Evolutionary conservation across 2,888 invertebrate species (phyloP).

Genomic region (Chaitophorus viminalis): DNA sequence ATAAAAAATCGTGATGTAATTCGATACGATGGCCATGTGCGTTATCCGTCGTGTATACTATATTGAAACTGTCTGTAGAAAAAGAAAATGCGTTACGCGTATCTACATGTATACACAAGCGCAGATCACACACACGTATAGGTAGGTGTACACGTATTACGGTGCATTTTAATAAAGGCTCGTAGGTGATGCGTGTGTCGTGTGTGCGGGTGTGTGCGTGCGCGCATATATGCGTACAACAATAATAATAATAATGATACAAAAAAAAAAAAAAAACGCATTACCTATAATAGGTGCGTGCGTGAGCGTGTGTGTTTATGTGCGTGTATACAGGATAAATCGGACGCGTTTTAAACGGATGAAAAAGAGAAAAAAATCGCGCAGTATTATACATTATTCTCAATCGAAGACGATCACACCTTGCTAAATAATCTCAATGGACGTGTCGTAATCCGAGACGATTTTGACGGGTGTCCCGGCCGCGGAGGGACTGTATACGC

Average conservation of each 20-base stretch:
- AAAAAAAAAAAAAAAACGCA: slow-evolving; percentile 33
- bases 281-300: not conserved
- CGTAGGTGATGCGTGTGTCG: too few relatives aligned
- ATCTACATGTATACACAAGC: too few relatives aligned
- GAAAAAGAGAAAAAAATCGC: slow-evolving; percentile 45
- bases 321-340: not conserved
- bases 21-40: slow-evolving; percentile 58
- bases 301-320: not conserved
- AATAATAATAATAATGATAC: slow-evolving; percentile 33
- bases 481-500: not conserved
- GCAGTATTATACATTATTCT: not conserved
- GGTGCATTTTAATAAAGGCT: slow-evolving; percentile 38
- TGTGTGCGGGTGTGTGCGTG: not conserved
- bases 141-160: too few relatives aligned
- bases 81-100: not conserved
- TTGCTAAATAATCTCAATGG: slow-evolving; percentile 59
- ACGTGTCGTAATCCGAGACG: slow-evolving; percentile 60
- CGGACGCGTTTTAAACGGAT: slow-evolving; percentile 61
- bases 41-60: not conserved
- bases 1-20: slow-evolving; percentile 23
- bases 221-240: too few relatives aligned
- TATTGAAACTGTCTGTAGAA: slow-evolving; percentile 25
- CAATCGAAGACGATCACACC: slow-evolving; percentile 58
- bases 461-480: slow-evolving; percentile 38
- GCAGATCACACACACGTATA: too few relatives aligned